Evolutionary conservation across 23 tunicate species (phyloP).

Genomic region (Diplosoma virens): DNA sequence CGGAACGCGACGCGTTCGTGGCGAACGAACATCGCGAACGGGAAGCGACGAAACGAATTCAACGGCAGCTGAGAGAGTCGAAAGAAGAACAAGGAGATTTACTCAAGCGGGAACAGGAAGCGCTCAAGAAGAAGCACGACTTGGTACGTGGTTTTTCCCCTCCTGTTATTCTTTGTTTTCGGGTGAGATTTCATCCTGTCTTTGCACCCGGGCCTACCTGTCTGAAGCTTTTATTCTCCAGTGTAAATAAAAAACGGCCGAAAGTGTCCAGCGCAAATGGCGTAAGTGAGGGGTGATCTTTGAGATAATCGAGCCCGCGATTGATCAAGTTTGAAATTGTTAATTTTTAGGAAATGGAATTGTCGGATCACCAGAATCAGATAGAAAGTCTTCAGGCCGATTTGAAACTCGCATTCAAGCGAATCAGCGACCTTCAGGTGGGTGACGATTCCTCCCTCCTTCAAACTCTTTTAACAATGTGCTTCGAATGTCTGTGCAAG

Average conservation of each 20-base stretch:
- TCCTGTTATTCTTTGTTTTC: too few species aligned
- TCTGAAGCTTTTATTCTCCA: too few species aligned
- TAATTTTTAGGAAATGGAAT: conserved; percentile 73
- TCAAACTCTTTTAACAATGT: too few species aligned
- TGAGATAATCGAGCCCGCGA: too few species aligned
- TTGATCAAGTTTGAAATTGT: too few species aligned
- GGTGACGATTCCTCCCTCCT: too few species aligned
- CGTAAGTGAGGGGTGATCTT: too few species aligned
- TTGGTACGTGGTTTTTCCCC: conserved; percentile 43
- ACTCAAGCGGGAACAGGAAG: conserved; percentile 78
- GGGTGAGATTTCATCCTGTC: too few species aligned
- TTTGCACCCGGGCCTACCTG: too few species aligned
- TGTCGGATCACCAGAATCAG: conserved; percentile 64
- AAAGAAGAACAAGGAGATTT: conserved; percentile 78
- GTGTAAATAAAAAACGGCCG: too few species aligned
- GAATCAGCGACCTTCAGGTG: conserved; percentile 87
- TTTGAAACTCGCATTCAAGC: conserved; percentile 88
- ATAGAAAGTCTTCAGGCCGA: conserved; percentile 87
- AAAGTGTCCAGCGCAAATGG: too few species aligned
- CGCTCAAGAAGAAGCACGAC: conserved; percentile 68
- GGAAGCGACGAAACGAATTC: conserved; percentile 62
- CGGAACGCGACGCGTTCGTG: conserved; percentile 55
- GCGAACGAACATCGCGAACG: conserved; percentile 70
- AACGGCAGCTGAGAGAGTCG: conserved; percentile 69
- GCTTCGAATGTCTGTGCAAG: too few species aligned